Base-by-base conservation (phyloP, 2,888 invertebrate genomes). In the Parthenolecanium corni region DNA sequence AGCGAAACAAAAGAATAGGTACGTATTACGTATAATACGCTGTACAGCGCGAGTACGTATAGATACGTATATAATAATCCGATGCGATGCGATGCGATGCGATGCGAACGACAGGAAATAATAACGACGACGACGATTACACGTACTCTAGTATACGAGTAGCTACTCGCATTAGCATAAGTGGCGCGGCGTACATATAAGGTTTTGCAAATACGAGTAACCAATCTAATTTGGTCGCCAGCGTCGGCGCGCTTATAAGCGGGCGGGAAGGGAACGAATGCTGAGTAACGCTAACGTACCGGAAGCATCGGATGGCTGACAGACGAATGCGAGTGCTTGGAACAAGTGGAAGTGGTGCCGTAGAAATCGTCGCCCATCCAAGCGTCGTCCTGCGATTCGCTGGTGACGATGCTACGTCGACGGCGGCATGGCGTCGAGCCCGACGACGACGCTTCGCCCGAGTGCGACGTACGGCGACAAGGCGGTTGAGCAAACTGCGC, bases 351-450 rank as follows among this genome's bases (percentile, higher is more conserved):
- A n/a, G 63, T 42, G 18, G 46, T 25, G n/a, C 53, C 47, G 36
- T 54, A 38, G 42, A 21, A 42, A 25, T 63, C 63, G 24, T 63
- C 63, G 12, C 53, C 53, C 11, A 38, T 57, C 57, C 57, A 63
- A 1, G 53, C 53, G 24, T 63, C 63, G 44, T 63, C 63, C 46
- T 63, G 63, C 20, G 63, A 63, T 21, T 63, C 63, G 49, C 63
- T 63, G 47, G 63, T 63, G 6, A 63, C 63, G 16, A 63, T 63
- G 38, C 63, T 63, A 11, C 63, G 54, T 31, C 63, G 42, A 24
- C 53, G 42, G n/a, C 36, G 21, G 3, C 31, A 20, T 1, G 38
- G 24, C 11, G 23, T 23, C 11, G 25, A 18, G 9, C 36, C 47
- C 4, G 42, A 38, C 18, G 51, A 52, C 9, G 51, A 38, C 1